These are phyloP conservation scores for Ondatra zibethicus DNA, from an alignment of 2,113 vertebrate species.

Conservation along the genomic window DNA sequence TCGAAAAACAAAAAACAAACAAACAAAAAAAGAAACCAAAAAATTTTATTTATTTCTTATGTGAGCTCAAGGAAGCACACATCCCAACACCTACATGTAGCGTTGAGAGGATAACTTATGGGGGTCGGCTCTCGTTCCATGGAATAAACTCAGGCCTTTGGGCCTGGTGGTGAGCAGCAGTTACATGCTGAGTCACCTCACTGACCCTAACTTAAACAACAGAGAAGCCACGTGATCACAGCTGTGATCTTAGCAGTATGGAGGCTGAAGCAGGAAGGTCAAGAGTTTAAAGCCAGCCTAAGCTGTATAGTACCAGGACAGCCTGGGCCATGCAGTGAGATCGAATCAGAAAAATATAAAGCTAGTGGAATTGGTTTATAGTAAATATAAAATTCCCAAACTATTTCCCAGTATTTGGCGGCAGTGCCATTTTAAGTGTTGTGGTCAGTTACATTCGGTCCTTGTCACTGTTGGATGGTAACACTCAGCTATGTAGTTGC, in stretches of 20 bases:
- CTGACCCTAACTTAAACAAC: background rate
- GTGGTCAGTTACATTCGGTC: background rate
- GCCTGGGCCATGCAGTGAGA: background rate
- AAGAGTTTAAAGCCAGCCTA: background rate
- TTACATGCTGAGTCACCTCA: background rate
- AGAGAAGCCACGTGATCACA: background rate
- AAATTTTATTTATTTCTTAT: background rate
- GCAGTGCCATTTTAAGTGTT: background rate
- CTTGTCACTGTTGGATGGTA: background rate
- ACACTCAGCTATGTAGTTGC: background rate
- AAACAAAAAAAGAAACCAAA: no score
- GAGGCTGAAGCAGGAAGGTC: background rate
- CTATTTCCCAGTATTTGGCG: background rate
- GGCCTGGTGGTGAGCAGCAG: background rate
- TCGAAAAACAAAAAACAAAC: no score
- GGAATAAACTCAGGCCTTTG: background rate
- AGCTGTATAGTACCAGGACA: background rate
- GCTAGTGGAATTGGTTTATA: background rate
- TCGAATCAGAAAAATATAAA: background rate
- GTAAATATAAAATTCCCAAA: background rate
- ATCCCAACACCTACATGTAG: background rate
- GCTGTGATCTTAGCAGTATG: background rate
- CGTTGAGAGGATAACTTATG: background rate
- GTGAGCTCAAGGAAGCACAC: background rate
- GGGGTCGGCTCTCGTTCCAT: background rate